These are phyloP conservation scores for Heteromyza rotundicornis DNA, from an alignment of 2,888 invertebrate genomes.

Conservation along the genomic window DNA sequence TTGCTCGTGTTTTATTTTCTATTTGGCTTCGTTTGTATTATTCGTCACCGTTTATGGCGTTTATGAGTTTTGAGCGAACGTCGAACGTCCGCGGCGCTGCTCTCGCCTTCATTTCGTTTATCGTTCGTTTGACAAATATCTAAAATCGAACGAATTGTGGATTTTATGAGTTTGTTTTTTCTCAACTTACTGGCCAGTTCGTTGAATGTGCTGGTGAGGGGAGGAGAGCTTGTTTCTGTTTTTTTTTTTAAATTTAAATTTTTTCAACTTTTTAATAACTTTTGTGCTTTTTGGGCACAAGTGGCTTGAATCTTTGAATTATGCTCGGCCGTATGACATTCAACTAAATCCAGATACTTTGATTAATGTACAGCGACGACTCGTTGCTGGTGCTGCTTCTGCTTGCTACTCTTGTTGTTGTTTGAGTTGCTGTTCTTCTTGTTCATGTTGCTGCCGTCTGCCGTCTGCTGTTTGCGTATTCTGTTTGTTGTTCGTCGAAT, in stretches of 20 bases:
- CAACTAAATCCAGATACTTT: too few species aligned
- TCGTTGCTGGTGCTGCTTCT: too few species aligned
- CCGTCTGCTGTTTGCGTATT: neutral
- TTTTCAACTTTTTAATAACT: too few species aligned
- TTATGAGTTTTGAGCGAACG: neutral
- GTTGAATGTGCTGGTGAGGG: neutral
- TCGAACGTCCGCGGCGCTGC: neutral
- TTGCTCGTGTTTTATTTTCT: too few species aligned
- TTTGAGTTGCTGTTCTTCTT: neutral
- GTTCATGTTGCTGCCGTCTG: neutral
- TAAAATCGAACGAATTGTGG: neutral
- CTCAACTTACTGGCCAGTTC: too few species aligned
- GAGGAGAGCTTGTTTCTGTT: neutral
- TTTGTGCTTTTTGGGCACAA: too few species aligned
- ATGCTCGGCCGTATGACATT: too few species aligned
- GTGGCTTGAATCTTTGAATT: too few species aligned
- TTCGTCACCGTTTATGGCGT: neutral
- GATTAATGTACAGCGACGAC: too few species aligned
- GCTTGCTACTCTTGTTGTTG: too few species aligned
- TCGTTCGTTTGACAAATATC: slow-evolving; percentile 2
- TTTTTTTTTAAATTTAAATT: too few species aligned
- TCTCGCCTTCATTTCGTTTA: neutral
- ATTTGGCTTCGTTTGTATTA: neutral
- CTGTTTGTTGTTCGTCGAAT: neutral
- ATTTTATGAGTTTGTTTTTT: neutral